Evolutionary conservation across 2,797 vertebrate genomes (phyloP), one percentile per base, ranked within the genome.

Genomic region (Xenopus petersii): DNA sequence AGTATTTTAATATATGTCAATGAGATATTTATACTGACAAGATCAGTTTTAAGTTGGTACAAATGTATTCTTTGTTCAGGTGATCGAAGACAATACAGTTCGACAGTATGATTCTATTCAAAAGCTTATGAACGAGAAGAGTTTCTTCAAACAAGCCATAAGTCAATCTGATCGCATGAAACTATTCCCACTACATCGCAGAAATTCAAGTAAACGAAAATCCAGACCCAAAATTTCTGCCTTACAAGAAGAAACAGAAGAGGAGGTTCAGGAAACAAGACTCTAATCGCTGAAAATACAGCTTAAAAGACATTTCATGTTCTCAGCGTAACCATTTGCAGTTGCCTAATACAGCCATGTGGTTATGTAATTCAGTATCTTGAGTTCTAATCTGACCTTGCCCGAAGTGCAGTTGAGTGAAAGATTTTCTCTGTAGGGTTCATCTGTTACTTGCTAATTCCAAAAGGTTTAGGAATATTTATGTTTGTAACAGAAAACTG

Each of bases 221-320:
- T 83, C 93, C 8, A 86, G 86, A 0, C 74, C 93, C 81, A 91
- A 93, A 80, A 98, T 98, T 81, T 87, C 87, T 2, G 92, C 93
- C 59, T 87, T 99, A 81, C 92, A 93, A 33, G 97, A 99, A 85
- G 97, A 98, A 81, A 94, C 92, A 0, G 97, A 99, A 81, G 97
- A 98, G 46, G 96, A 98, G 2, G 91, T 94, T 15, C 96, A 97
- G 17, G 97, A 98, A 80, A 98, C 97, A 0, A 92, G 96, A 33
- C 82, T 93, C 54, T 93, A 86, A 86, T 74, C 12, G 10, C 12
- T 10, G 48, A 26, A 51, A 51, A 51, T 51, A 4, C 49, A 12
- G 4, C 54, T 51, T 12, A 12, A 51, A 51, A 15, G 10, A 51
- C 11, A 42, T 42, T 42, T 42, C 36, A 42, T 42, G 36, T 42